Base-by-base conservation (phyloP, 2,113 vertebrate species). In the Numida meleagris region DNA sequence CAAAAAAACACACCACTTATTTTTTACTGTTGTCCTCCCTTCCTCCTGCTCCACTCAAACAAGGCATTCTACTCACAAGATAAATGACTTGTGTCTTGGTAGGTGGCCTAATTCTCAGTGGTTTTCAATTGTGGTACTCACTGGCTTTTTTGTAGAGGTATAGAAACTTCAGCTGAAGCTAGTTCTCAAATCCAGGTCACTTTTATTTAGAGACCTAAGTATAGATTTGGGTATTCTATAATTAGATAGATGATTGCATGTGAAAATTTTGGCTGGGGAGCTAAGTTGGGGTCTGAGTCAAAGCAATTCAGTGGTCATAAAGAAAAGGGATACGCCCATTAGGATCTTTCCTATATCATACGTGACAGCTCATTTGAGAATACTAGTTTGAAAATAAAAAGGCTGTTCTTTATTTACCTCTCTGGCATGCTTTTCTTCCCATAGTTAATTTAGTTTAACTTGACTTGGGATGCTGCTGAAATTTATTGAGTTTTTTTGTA, bases 111-210 rank as follows among this genome's bases (percentile, higher is more conserved):
- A 33, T 96, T 96, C 80, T 21, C 66, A 42, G 21, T 4, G 18
- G 38, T 7, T 87, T 67, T 71, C 43, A 87, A 76, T 24, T 76
- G n/a, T 51, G 77, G 46, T 31, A 25, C 38, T 43, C 68, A 61
- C 6, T 77, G 86, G 24, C 55, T 94, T 45, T 58, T 67, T 85
- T 87, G 59, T 63, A 87, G 46, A 79, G 34, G 34, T 86, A 70
- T 68, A 71, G 78, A 74, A 86, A 16, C 38, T 71, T 81, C 73
- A 74, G 23, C 33, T 59, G 38, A 33, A 88, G 38, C 74, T 71
- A 50, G 34, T 40, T 72, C 31, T 75, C 16, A 86, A 95, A 95
- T 82, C 86, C 85, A 92, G 94, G 86, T 72, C 89, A 42, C 65
- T 79, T 71, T 55, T 46, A 86, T 90, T 94, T 92, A 91, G 68